phyloP scores from a whole-genome alignment of 2,113 vertebrate genomes.

The Camelus dromedarius region DNA sequence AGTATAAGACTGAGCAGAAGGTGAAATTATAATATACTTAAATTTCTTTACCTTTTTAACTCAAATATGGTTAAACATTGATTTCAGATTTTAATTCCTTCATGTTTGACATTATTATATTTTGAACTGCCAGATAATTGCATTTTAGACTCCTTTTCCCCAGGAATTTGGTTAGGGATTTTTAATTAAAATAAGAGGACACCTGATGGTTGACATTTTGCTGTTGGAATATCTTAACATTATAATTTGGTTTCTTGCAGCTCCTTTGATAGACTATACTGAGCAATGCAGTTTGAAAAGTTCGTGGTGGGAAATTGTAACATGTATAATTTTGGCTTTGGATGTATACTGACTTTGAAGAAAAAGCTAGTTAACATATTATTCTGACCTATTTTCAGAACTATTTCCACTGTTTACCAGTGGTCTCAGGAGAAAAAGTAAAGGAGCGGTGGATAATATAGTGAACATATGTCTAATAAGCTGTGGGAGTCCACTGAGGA shows the following conservation, averaged over 20 bases:
- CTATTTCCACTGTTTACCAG: neutral
- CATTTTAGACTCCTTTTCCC: neutral
- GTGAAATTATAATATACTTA: neutral
- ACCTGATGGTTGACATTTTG: neutral
- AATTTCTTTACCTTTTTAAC: slow-evolving; percentile 49
- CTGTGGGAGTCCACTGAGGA: neutral
- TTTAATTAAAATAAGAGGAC: neutral
- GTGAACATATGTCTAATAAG: neutral
- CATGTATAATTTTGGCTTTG: neutral
- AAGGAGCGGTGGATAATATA: neutral
- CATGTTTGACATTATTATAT: slow-evolving; percentile 45
- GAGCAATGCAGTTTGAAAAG: neutral
- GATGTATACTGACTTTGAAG: neutral
- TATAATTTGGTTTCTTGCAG: neutral
- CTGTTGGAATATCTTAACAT: slow-evolving; percentile 8
- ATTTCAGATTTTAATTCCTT: slow-evolving; percentile 53
- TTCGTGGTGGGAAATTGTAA: neutral
- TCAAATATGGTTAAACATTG: slow-evolving; percentile 1
- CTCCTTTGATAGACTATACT: neutral
- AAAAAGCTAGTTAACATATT: neutral
- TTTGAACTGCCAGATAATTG: slow-evolving; percentile 48
- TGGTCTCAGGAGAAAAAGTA: neutral
- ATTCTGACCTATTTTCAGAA: neutral
- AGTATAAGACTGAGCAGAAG: neutral
- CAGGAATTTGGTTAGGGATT: neutral